These are phyloP conservation scores for Acanthurus tractus DNA, from an alignment of 2,797 vertebrate genomes.

Conservation along the genomic window DNA sequence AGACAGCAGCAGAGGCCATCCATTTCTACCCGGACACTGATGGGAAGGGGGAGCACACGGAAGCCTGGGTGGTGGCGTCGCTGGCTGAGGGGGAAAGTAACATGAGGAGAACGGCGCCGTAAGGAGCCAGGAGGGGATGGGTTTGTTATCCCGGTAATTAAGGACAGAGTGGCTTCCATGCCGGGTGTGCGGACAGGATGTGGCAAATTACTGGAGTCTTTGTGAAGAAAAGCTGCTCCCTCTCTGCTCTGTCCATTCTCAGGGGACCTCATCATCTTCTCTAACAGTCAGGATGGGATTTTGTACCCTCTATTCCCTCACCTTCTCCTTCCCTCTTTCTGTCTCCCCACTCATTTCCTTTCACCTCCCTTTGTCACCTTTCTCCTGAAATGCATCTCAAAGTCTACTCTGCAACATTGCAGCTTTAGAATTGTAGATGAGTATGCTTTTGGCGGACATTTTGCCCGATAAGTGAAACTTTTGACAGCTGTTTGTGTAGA, in stretches of 20 bases:
- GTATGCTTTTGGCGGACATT: constrained; percentile 15
- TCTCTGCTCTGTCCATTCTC: constrained; percentile 89
- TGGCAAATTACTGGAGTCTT: constrained; percentile 92
- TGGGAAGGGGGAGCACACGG: constrained; percentile 65
- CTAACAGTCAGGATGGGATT: constrained; percentile 97
- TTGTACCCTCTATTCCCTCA: constrained; percentile 92
- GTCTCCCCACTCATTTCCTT: constrained; percentile 77
- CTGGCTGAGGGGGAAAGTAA: constrained; percentile 50
- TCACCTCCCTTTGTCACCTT: constrained; percentile 79
- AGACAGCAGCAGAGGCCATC: constrained; percentile 70
- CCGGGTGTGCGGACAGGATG: constrained; percentile 87
- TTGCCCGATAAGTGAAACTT: constrained; percentile 31
- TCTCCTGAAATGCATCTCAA: constrained; percentile 56
- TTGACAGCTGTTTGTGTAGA: constrained; percentile 21
- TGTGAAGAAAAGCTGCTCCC: constrained; percentile 90
- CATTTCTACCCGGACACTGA: constrained; percentile 74
- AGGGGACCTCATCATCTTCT: constrained; percentile 94
- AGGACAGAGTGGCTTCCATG: constrained; percentile 90
- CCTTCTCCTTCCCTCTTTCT: constrained; percentile 80
- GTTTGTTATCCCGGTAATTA: constrained; percentile 93
- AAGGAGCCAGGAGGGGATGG: constrained; percentile 83
- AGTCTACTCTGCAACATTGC: constrained; percentile 55
- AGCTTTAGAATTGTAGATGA: constrained; percentile 49
- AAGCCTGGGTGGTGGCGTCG: constrained; percentile 65
- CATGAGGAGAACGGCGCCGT: constrained; percentile 68